These are phyloP conservation scores for Drosophila mercatorum DNA, from an alignment of 2,888 invertebrate species.

Conservation along the genomic window DNA sequence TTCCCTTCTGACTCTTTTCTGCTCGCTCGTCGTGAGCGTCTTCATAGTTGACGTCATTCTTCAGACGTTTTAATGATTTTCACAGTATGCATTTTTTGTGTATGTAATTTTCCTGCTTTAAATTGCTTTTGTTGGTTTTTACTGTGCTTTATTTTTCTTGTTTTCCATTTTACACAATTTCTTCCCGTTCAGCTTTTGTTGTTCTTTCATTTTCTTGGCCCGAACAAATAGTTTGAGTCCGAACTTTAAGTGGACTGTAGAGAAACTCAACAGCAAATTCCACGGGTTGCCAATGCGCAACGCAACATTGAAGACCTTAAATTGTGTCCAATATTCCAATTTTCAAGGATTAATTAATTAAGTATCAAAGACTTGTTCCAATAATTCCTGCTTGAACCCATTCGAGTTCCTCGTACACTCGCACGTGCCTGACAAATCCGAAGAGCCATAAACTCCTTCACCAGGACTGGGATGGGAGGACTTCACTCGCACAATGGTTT, in stretches of 20 bases:
- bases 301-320: slow-evolving; percentile 10
- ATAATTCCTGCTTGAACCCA: slow-evolving; percentile 49
- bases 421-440: slow-evolving; percentile 56
- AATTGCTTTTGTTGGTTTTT: slow-evolving; percentile 63
- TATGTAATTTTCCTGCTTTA: slow-evolving; percentile 64
- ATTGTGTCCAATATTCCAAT: slow-evolving; percentile 12
- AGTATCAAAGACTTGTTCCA: slow-evolving; percentile 53
- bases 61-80: slow-evolving; percentile 76
- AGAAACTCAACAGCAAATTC: slow-evolving; percentile 25
- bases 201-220: slow-evolving; percentile 39
- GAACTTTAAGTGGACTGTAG: slow-evolving; percentile 41
- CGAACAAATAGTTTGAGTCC: slow-evolving; percentile 42
- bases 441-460: slow-evolving; percentile 26
- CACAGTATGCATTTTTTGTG: slow-evolving; percentile 61
- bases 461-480: slow-evolving; percentile 15
- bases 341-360: slow-evolving; percentile 65
- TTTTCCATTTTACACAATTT: slow-evolving; percentile 45
- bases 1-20: neutral
- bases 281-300: slow-evolving; percentile 19
- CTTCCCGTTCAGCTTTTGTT: slow-evolving; percentile 37
- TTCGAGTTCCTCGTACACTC: slow-evolving; percentile 23
- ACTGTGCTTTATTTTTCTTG: slow-evolving; percentile 38
- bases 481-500: slow-evolving; percentile 19
- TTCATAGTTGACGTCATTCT: slow-evolving; percentile 49
- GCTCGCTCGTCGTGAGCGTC: slow-evolving; percentile 8